Evolutionary conservation across 2,888 invertebrate species (phyloP), one percentile per base, ranked within the genome.

Genomic region (Halocaridina rubra): DNA sequence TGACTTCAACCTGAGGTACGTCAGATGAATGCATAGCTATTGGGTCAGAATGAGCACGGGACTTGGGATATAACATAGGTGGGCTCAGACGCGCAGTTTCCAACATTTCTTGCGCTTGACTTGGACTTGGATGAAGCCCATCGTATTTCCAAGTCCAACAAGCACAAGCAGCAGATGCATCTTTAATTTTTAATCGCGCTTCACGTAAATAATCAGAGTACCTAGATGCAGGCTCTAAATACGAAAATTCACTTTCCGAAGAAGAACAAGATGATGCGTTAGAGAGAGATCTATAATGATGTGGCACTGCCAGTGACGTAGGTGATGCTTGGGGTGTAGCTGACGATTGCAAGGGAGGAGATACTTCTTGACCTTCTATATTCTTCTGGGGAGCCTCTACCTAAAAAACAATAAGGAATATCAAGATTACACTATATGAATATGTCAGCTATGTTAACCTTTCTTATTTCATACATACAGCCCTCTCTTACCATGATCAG

Each of bases 71-170:
- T 0, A 85, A 67, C 10, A 81, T 29, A 3, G 84, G 74, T 32
- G 82, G 88, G 30, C 27, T 81, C 2, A 61, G 16, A 16, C 74
- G 79, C 8, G 81, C 87, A 30, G 78, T 74, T 8, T 80, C 78
- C 32, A 86, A 61, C 82, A 88, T 67, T n/a, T 76, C 80, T n/a
- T 78, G 27, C 24, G 85, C 88, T 19, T 86, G 86, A 10, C 84
- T 59, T n/a, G 89, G 90, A 2, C 91, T 88, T 0, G 92, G 92
- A 81, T 92, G 91, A 67, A 92, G 92, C 13, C 94, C 94, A 89
- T 95, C 94, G 91, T 97, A 98, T 74, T 92, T 93, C 87, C 95
- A 94, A 4, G 94, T 94, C 98, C 98, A 98, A 79, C 92, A 92
- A 0, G 92, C 90, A 90, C 97, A 97, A 0, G 96, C 96, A 33